A percentile compares a stretch with the other conserved stretches of the same genome.
These are phyloP conservation scores for Sclerurus mexicanus DNA, from an alignment of 2,113 vertebrate genomes.

Conservation along the genomic window DNA sequence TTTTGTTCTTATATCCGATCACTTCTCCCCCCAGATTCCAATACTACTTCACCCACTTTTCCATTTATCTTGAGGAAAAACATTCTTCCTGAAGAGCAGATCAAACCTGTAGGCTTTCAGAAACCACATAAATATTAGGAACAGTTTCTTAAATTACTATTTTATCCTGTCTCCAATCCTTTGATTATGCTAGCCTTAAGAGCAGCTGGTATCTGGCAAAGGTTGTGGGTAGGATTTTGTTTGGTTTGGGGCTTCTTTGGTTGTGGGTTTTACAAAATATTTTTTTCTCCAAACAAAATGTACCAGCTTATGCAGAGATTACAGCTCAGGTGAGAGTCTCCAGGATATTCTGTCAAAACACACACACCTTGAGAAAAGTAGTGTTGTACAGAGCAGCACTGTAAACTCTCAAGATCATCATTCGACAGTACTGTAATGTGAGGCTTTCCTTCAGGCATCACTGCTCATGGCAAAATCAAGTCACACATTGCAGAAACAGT, in stretches of 20 bases:
- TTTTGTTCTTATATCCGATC: neutral
- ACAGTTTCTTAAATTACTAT: neutral
- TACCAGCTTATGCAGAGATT: neutral
- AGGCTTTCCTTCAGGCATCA: neutral
- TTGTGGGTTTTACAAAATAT: neutral
- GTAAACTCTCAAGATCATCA: neutral
- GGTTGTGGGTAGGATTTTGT: accelerated
- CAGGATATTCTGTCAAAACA: neutral
- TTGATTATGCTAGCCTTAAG: neutral
- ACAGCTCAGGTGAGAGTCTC: neutral
- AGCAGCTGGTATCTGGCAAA: neutral
- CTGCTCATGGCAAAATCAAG: neutral
- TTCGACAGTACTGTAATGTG: neutral
- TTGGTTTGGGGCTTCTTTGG: neutral
- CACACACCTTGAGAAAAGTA: neutral
- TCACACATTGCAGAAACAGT: neutral
- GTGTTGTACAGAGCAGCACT: neutral
- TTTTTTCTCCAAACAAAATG: neutral
- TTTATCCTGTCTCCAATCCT: neutral
- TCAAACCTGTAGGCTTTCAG: neutral
- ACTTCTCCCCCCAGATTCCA: neutral
- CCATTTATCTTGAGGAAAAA: neutral
- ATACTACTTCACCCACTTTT: neutral
- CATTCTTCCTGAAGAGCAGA: neutral
- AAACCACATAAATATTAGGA: neutral